Conservation (phyloP, 1,140 invertebrate genomes). For the Aphaenogaster ashmeadi region DNA sequence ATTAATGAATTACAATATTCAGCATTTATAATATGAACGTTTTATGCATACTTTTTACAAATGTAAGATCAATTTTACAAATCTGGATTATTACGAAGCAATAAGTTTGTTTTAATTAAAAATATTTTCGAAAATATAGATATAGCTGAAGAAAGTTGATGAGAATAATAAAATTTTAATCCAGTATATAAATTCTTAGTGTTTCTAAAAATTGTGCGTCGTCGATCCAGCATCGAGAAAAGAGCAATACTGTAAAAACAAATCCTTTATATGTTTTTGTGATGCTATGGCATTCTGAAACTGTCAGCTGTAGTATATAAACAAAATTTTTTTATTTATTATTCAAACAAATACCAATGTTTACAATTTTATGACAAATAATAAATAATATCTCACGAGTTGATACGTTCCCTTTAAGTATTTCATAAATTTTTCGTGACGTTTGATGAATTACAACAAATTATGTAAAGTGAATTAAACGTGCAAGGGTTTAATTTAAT, state of each 20-base stretch:
- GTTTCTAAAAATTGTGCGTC: not conserved
- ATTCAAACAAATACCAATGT: not conserved
- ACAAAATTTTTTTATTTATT: not conserved
- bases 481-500: not conserved
- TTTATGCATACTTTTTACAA: slow-evolving; percentile 40
- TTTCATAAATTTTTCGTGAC: not conserved
- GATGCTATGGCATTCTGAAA: not conserved
- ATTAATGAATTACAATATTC: slow-evolving; percentile 43
- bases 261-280: not conserved
- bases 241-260: not conserved
- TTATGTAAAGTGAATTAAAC: not conserved
- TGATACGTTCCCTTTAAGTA: not conserved
- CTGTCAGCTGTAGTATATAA: not conserved
- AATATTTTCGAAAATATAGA: not conserved
- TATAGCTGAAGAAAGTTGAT: not conserved
- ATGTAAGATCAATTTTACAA: slow-evolving; percentile 17
- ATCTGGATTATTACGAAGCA: slow-evolving; percentile 16
- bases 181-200: not conserved
- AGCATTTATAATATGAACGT: slow-evolving; percentile 37
- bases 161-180: slow-evolving; percentile 4
- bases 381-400: not conserved
- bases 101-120: slow-evolving; percentile 35
- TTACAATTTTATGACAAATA: not conserved
- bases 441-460: not conserved
- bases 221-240: not conserved